These are phyloP conservation scores for Lineus longissimus DNA, from an alignment of 1,140 invertebrate genomes.

Conservation along the genomic window DNA sequence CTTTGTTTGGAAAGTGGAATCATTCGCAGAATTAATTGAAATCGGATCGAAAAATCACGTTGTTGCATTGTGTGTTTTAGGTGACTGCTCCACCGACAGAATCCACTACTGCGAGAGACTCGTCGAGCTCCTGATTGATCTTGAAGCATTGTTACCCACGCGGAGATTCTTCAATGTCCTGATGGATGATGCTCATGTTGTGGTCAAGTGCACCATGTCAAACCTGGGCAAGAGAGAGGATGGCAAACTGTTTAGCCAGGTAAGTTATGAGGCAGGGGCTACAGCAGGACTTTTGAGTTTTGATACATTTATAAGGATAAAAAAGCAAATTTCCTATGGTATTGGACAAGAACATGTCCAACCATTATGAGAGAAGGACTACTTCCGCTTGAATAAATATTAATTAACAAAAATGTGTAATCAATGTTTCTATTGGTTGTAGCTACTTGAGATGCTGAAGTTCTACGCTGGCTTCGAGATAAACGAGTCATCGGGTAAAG, in stretches of 20 bases:
- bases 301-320: too few species aligned
- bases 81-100: conserved; percentile 60
- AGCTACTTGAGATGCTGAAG: conserved; percentile 92
- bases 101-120: conserved; percentile 91
- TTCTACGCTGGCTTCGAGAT: conserved; percentile 98
- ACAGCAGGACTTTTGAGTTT: neutral
- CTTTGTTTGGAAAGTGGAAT: too few species aligned
- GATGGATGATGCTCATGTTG: conserved; percentile 89
- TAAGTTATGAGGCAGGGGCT: conserved; percentile 59
- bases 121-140: conserved; percentile 91
- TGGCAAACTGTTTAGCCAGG: conserved; percentile 87
- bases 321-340: too few species aligned
- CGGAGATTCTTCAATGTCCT: conserved; percentile 95
- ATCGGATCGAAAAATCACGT: too few species aligned
- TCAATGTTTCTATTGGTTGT: conserved; percentile 43
- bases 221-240: conserved; percentile 71
- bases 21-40: too few species aligned
- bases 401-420: too few species aligned
- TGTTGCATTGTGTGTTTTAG: conserved; percentile 40
- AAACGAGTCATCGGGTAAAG: conserved; percentile 91
- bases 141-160: conserved; percentile 91
- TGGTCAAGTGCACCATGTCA: conserved; percentile 84
- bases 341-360: too few species aligned
- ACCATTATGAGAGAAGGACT: too few species aligned
- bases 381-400: too few species aligned